A percentile compares a stretch with the other conserved stretches of the same genome.
Conservation (phyloP, 2,113 vertebrate species). For the Otis tarda region DNA sequence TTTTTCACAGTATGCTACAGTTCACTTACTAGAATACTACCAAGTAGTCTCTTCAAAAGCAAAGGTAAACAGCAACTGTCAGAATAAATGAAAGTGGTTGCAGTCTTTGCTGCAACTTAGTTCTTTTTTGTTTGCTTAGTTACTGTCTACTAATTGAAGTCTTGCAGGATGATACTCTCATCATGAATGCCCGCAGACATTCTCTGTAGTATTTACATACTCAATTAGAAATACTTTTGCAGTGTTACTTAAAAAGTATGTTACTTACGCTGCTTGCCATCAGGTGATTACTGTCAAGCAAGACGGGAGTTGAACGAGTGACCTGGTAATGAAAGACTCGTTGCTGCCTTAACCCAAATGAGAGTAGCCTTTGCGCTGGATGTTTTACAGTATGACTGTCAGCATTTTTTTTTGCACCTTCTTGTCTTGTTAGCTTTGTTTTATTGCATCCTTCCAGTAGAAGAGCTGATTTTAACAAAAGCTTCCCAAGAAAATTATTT, state of each 20-base stretch:
- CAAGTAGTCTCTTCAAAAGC: neutral
- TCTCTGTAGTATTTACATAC: neutral
- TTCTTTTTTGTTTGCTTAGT: conserved; percentile 19
- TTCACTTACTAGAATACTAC: neutral
- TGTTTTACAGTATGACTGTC: neutral
- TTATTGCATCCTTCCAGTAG: neutral
- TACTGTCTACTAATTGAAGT: neutral
- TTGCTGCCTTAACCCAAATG: neutral
- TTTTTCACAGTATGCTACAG: conserved; percentile 17
- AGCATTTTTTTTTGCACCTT: neutral
- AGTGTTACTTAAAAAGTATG: neutral
- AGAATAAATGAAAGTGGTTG: neutral
- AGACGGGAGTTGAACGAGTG: neutral
- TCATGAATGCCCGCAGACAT: neutral
- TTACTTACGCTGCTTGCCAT: neutral
- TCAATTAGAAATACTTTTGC: neutral
- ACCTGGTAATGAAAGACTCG: neutral
- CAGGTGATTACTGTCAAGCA: neutral
- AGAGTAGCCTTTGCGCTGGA: neutral
- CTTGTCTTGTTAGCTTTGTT: neutral
- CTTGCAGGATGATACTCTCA: neutral
- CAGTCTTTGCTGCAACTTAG: neutral
- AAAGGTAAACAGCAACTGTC: conserved; percentile 27
- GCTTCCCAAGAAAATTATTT: neutral
- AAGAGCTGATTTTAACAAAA: conserved; percentile 9